Percentiles rank a stretch among this genome's conserved stretches.
These are phyloP conservation scores for Phrynocephalus versicolor DNA, from an alignment of 2,113 vertebrate genomes.

Conservation along the genomic window DNA sequence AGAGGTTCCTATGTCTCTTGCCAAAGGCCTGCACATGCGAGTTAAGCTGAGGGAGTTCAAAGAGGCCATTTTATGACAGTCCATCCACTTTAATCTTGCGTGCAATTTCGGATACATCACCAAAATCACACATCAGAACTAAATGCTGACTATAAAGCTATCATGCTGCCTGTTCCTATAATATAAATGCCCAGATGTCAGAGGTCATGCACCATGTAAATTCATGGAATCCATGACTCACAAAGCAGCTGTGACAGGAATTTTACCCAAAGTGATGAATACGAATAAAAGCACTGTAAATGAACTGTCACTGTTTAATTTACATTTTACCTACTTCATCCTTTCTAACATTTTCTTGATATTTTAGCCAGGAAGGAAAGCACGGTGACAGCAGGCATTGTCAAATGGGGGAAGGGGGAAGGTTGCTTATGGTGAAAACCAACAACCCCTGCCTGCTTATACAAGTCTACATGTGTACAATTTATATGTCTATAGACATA, in stretches of 20 bases:
- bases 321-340: neutral
- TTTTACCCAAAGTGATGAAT: slow-evolving; percentile 47
- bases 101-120: slow-evolving; percentile 6
- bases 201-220: slow-evolving; percentile 56
- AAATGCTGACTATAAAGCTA: slow-evolving; percentile 31
- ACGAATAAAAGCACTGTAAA: slow-evolving; percentile 50
- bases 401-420: neutral
- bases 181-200: slow-evolving; percentile 36
- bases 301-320: slow-evolving; percentile 38
- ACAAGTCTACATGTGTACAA: neutral
- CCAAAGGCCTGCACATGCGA: neutral
- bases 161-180: slow-evolving; percentile 26
- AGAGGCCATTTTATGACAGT: neutral
- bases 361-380: neutral
- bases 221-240: slow-evolving; percentile 43
- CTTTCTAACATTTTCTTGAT: slow-evolving; percentile 33
- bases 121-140: slow-evolving; percentile 30
- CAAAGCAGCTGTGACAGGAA: slow-evolving; percentile 48
- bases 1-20: neutral
- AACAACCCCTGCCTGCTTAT: neutral
- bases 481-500: neutral
- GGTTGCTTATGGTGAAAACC: neutral
- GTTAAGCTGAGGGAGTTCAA: neutral
- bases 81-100: slow-evolving; percentile 14
- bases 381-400: neutral